Percentiles rank a stretch among this genome's conserved stretches.
phyloP scores from a whole-genome alignment of 2,113 vertebrate species.

The Clarias gariepinus region DNA sequence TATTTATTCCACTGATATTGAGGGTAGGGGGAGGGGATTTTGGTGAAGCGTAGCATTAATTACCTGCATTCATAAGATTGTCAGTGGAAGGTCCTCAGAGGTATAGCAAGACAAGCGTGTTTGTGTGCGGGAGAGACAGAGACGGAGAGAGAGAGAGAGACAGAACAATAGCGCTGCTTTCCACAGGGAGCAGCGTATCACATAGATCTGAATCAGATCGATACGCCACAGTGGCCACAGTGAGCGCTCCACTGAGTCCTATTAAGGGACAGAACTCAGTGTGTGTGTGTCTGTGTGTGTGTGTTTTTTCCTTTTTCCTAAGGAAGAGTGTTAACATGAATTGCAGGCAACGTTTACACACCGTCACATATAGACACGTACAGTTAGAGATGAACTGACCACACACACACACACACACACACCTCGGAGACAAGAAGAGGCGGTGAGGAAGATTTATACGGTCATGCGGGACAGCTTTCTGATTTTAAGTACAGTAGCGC shows the following conservation, averaged over 20 bases:
- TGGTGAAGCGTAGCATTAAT: background rate
- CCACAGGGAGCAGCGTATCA: slow-evolving; percentile 25
- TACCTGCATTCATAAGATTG: background rate
- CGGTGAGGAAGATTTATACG: background rate
- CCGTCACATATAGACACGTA: background rate
- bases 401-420: fast-evolving
- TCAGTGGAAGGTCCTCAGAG: background rate
- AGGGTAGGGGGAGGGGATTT: background rate
- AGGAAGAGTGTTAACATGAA: background rate
- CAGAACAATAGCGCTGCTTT: slow-evolving; percentile 20
- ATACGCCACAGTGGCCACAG: slow-evolving; percentile 38
- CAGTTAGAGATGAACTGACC: background rate
- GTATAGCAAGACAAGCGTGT: background rate
- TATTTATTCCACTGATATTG: too few relatives aligned
- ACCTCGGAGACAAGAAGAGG: background rate
- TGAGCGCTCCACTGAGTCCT: slow-evolving; percentile 31
- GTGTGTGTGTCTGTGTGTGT: slow-evolving; percentile 18
- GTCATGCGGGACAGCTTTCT: background rate
- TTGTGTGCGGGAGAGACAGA: background rate
- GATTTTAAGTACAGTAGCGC: background rate
- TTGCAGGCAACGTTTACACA: background rate
- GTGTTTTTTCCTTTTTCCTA: background rate
- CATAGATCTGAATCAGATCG: slow-evolving; percentile 39
- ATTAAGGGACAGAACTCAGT: slow-evolving; percentile 24
- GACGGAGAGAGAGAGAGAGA: background rate